A percentile compares a stretch with the other conserved stretches of the same genome.
phyloP scores from a whole-genome alignment of 2,113 vertebrate genomes.

The Chinchilla lanigera region DNA sequence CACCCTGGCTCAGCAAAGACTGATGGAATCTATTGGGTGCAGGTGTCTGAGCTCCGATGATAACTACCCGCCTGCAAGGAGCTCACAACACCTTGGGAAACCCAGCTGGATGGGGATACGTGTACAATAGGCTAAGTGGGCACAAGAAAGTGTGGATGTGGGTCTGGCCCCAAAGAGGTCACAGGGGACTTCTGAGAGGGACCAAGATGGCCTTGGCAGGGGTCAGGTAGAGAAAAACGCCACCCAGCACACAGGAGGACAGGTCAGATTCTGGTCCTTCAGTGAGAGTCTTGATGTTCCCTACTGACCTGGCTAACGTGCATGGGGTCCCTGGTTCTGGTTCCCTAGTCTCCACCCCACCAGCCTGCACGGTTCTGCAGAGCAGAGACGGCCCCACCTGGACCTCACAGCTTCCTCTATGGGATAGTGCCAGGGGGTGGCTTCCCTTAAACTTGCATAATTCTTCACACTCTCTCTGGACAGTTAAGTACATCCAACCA shows the following conservation, averaged over 20 bases:
- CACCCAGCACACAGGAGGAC: background rate
- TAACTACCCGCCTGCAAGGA: background rate
- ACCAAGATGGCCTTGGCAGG: background rate
- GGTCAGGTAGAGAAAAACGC: background rate
- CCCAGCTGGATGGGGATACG: background rate
- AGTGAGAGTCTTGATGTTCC: background rate
- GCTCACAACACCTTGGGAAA: background rate
- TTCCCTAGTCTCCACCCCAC: too few relatives aligned
- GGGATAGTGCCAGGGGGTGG: background rate
- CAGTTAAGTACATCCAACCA: background rate
- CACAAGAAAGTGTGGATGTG: background rate
- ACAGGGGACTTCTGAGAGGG: background rate
- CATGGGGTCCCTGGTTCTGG: background rate
- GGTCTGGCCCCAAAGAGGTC: fast-evolving
- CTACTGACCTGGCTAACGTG: background rate
- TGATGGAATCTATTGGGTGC: background rate
- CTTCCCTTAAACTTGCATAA: background rate
- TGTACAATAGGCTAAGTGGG: fast-evolving
- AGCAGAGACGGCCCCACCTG: background rate
- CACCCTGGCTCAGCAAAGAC: background rate
- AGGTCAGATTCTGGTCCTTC: background rate
- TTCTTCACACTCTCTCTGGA: background rate
- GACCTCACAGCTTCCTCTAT: background rate
- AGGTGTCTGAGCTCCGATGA: fast-evolving
- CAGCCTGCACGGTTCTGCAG: background rate